A percentile compares a stretch with the other conserved stretches of the same genome.
Conservation (phyloP, 1,140 invertebrate genomes). For the Temnothorax longispinosus region DNA sequence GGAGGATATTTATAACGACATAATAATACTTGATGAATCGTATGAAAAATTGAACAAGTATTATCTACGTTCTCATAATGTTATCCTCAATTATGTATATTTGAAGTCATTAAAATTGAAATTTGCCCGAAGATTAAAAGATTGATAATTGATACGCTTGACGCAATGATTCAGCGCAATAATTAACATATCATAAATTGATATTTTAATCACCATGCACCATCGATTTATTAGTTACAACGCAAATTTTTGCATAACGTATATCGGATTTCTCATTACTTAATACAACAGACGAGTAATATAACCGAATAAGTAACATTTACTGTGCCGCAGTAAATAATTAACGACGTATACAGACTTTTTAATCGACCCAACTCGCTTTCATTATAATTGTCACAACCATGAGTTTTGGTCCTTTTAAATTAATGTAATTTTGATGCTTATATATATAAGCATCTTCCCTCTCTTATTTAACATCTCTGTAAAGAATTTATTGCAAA, state of each 20-base stretch:
- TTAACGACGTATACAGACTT: too few relatives aligned
- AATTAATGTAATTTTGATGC: too few relatives aligned
- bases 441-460: too few relatives aligned
- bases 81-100: slow-evolving; percentile 2
- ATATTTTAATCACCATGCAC: neutral
- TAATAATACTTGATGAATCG: neutral
- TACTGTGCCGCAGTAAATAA: too few relatives aligned
- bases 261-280: neutral
- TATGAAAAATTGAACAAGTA: neutral
- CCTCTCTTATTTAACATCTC: too few relatives aligned
- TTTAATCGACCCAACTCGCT: too few relatives aligned
- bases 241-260: neutral
- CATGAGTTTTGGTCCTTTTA: too few relatives aligned
- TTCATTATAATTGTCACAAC: too few relatives aligned
- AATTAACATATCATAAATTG: neutral
- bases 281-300: neutral
- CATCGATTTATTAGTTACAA: slow-evolving; percentile 1
- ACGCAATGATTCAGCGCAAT: neutral
- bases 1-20: slow-evolving; percentile 15
- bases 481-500: too few relatives aligned
- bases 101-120: slow-evolving; percentile 8
- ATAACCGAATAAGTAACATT: too few relatives aligned
- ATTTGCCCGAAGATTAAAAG: neutral
- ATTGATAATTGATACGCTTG: neutral
- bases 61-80: neutral